Evolutionary conservation across 2,888 invertebrate genomes (phyloP).

Genomic region (Apotomis turbidana): DNA sequence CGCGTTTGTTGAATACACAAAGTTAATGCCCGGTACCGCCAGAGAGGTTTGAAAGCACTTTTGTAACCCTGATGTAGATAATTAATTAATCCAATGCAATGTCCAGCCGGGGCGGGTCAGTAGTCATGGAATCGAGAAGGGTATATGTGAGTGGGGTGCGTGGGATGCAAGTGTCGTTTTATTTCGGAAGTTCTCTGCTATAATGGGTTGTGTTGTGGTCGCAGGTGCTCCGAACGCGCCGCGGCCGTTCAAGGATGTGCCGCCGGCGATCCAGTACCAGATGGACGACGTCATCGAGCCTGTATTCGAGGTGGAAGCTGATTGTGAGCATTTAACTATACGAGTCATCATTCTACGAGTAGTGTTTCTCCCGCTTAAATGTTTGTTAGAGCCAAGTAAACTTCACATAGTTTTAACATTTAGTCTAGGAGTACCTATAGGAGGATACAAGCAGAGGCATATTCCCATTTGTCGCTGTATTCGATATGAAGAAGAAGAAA

Average conservation of each 20-base stretch:
- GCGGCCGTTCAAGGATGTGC: slow-evolving; percentile 53
- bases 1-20: neutral
- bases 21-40: neutral
- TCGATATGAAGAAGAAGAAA: too few species aligned
- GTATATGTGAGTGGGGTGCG: neutral
- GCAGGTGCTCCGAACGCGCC: slow-evolving; percentile 65
- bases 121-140: neutral
- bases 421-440: too few species aligned
- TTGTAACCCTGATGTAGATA: slow-evolving; percentile 4
- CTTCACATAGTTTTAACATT: too few species aligned
- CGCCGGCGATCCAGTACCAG: slow-evolving; percentile 67
- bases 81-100: slow-evolving; percentile 2
- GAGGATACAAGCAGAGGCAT: too few species aligned
- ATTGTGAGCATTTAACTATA: slow-evolving; percentile 61
- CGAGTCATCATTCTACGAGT: neutral
- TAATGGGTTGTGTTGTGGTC: slow-evolving; percentile 11
- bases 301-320: slow-evolving; percentile 67
- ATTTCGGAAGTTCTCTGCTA: neutral
- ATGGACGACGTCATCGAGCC: slow-evolving; percentile 68
- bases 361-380: too few species aligned
- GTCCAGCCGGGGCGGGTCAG: neutral
- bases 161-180: neutral
- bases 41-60: neutral
- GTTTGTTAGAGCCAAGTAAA: too few species aligned
- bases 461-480: too few species aligned